Percentiles rank a stretch among this genome's conserved stretches.
Conservation (phyloP, 1,140 invertebrate species). For the Kradibia gibbosae region DNA sequence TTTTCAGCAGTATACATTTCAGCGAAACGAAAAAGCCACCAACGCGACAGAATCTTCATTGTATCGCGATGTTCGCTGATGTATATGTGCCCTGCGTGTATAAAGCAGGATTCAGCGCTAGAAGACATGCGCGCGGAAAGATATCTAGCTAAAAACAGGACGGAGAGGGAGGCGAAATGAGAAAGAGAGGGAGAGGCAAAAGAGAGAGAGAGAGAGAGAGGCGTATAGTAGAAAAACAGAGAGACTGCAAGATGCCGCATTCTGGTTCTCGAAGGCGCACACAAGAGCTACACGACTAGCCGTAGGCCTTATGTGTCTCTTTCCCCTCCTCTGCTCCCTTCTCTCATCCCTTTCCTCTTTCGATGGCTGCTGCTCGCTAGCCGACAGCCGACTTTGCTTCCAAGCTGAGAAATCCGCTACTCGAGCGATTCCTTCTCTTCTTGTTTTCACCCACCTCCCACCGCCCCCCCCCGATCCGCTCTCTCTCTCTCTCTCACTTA, state of each 20-base stretch:
- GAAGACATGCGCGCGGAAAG: neutral
- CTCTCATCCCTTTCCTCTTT: slow-evolving; percentile 12
- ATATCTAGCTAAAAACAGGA: neutral
- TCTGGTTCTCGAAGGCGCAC: slow-evolving; percentile 32
- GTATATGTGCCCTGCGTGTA: neutral
- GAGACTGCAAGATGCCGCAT: slow-evolving; percentile 1
- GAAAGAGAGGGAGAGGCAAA: neutral
- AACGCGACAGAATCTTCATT: slow-evolving; percentile 6
- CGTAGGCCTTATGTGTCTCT: slow-evolving; percentile 37
- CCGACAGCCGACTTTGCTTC: slow-evolving; percentile 33
- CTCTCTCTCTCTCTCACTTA: neutral
- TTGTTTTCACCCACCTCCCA: neutral
- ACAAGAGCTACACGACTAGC: slow-evolving; percentile 28
- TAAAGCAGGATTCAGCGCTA: slow-evolving; percentile 9
- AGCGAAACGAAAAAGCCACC: neutral
- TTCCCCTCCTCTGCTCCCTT: neutral
- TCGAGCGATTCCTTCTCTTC: slow-evolving; percentile 35
- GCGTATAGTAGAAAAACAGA: neutral
- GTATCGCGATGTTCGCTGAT: neutral
- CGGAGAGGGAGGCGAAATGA: neutral
- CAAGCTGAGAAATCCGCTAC: slow-evolving; percentile 46
- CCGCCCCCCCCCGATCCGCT: neutral
- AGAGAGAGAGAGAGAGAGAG: slow-evolving; percentile 20
- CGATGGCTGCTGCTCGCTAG: slow-evolving; percentile 13
- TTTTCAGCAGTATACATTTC: neutral